Evolutionary conservation across 2,797 vertebrate species (phyloP).

Genomic region (Pogonophryne albipinna): DNA sequence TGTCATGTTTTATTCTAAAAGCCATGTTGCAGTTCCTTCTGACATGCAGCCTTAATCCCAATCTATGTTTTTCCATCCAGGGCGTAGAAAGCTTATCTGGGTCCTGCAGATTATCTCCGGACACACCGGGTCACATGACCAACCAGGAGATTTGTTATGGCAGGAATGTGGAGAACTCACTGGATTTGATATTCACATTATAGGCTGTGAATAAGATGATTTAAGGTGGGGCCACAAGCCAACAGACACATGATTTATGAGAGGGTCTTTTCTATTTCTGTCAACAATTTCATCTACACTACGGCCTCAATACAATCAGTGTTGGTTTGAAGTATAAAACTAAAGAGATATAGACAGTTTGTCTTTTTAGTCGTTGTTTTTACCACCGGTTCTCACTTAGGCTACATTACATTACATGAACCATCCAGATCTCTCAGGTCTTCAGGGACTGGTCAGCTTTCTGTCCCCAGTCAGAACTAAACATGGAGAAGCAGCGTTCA

Average conservation of each 20-base stretch:
- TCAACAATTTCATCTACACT: no score
- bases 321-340: no score
- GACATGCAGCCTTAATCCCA: not conserved
- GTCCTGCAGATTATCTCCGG: not conserved
- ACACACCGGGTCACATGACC: no score
- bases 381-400: not conserved
- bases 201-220: not conserved
- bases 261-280: not conserved
- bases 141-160: not conserved
- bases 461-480: no score
- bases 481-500: no score
- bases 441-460: no score
- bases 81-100: not conserved
- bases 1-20: slow-evolving; percentile 8
- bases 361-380: no score
- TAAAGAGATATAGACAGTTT: no score
- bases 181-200: no score
- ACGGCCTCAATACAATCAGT: no score
- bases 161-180: not conserved
- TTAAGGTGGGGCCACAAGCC: not conserved
- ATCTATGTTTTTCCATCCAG: not conserved
- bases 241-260: not conserved
- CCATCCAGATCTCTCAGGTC: no score
- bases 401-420: no score
- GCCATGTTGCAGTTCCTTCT: not conserved